A percentile compares a stretch with the other conserved stretches of the same genome.
These are phyloP conservation scores for Marmota flaviventris DNA, from an alignment of 2,113 vertebrate genomes.

Conservation along the genomic window DNA sequence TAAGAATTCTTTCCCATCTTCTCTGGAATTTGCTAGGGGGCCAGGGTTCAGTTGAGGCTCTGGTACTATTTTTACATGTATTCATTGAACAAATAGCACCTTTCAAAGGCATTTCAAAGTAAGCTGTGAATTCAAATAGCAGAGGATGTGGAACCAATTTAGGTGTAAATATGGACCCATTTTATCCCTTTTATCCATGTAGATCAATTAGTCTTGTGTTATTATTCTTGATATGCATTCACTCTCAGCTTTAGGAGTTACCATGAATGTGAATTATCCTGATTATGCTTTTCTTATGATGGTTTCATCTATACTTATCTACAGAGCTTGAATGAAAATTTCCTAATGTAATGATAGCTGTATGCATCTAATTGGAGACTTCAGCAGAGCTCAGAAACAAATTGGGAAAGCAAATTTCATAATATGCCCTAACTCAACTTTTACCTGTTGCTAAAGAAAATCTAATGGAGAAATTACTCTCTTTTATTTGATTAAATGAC, in stretches of 20 bases:
- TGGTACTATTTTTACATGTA: constrained; percentile 80
- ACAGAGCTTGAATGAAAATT: constrained; percentile 60
- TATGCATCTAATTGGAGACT: constrained; percentile 24
- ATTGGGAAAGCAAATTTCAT: constrained; percentile 26
- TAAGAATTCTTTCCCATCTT: not conserved
- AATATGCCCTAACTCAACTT: not conserved
- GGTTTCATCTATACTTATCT: constrained; percentile 57
- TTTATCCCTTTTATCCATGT: constrained; percentile 69
- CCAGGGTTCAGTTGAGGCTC: not conserved
- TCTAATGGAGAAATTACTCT: not conserved
- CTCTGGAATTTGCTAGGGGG: constrained; percentile 17
- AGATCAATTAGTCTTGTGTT: constrained; percentile 73
- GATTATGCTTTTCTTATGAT: constrained; percentile 60
- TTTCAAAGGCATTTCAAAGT: constrained; percentile 82
- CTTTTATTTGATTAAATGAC: not conserved
- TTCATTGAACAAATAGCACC: constrained; percentile 77
- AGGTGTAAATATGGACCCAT: constrained; percentile 61
- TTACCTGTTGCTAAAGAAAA: constrained; percentile 37
- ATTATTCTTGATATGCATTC: constrained; percentile 67
- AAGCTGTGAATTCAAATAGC: constrained; percentile 79
- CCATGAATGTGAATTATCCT: constrained; percentile 70
- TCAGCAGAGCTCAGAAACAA: constrained; percentile 8
- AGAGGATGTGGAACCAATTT: constrained; percentile 43
- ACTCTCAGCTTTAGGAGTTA: constrained; percentile 34
- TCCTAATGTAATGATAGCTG: constrained; percentile 59